Conservation (phyloP, 2,113 vertebrate species). For the Physeter macrocephalus region DNA sequence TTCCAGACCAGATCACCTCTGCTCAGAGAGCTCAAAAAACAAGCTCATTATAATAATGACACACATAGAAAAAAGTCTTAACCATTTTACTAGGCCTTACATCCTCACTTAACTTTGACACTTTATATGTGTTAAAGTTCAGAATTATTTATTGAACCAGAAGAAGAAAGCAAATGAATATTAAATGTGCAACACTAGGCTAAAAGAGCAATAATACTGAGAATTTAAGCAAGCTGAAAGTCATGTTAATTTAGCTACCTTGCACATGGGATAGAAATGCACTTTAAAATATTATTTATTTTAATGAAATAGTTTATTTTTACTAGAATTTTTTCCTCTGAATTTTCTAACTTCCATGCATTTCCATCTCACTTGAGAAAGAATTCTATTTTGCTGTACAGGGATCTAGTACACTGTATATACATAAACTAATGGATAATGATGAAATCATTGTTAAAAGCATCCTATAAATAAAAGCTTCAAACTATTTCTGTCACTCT, state of each 20-base stretch:
- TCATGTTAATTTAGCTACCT: slow-evolving; percentile 32
- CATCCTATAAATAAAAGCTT: slow-evolving; percentile 44
- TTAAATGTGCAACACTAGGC: slow-evolving; percentile 9
- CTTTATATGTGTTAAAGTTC: slow-evolving; percentile 50
- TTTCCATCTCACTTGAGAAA: slow-evolving; percentile 39
- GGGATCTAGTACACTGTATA: neutral
- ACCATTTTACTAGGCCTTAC: slow-evolving; percentile 5
- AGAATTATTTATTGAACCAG: slow-evolving; percentile 67
- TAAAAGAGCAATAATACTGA: neutral
- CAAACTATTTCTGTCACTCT: neutral
- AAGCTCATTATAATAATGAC: slow-evolving; percentile 24
- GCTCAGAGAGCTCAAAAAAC: neutral
- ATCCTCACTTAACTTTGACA: neutral
- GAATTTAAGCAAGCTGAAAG: slow-evolving; percentile 15
- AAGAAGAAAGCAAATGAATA: slow-evolving; percentile 71
- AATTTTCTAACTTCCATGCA: slow-evolving; percentile 6
- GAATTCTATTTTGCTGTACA: slow-evolving; percentile 20
- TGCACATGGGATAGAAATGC: neutral
- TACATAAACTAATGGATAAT: slow-evolving; percentile 2
- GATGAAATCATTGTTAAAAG: slow-evolving; percentile 23
- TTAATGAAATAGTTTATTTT: neutral
- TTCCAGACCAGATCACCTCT: neutral
- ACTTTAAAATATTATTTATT: slow-evolving; percentile 38
- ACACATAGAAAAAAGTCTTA: slow-evolving; percentile 29
- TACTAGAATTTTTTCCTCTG: slow-evolving; percentile 15